Percentiles rank a stretch among this genome's conserved stretches.
phyloP scores from a whole-genome alignment of 2,113 vertebrate genomes.

The Heteronetta atricapilla region DNA sequence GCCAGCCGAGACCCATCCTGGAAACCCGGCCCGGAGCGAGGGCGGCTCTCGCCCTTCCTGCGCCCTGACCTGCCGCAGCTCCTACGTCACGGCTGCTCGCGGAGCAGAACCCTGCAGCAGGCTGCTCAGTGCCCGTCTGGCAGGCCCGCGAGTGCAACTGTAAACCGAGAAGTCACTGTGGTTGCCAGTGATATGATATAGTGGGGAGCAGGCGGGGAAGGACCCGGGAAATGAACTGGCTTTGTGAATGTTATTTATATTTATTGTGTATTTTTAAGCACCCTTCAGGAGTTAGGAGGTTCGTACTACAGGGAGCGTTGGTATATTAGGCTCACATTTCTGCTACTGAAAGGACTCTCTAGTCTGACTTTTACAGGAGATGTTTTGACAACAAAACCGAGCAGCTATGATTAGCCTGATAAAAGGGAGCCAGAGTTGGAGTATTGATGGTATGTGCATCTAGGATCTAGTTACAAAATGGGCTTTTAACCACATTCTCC shows the following conservation, averaged over 20 bases:
- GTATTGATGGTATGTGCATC: conserved; percentile 56
- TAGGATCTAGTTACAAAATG: conserved; percentile 69
- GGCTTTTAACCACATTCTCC: conserved; percentile 64
- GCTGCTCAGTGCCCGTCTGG: not conserved
- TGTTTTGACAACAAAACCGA: conserved; percentile 70
- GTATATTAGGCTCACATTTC: not conserved
- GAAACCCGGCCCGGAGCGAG: accelerated
- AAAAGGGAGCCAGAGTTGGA: conserved; percentile 54
- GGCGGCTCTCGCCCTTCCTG: not conserved
- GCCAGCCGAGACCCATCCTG: not conserved
- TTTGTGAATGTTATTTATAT: not conserved
- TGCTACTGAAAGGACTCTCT: conserved; percentile 12
- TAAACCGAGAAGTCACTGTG: not conserved
- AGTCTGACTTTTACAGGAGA: conserved; percentile 11
- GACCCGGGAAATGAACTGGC: not conserved
- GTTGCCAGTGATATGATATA: not conserved
- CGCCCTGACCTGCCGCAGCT: not conserved
- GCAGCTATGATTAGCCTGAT: conserved; percentile 62
- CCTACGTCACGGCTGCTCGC: accelerated
- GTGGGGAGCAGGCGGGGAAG: not conserved
- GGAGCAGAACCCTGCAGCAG: not conserved
- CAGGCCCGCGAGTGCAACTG: not conserved
- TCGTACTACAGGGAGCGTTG: not conserved
- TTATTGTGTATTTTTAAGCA: not conserved
- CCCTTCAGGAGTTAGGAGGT: not conserved